Evolutionary conservation across 23 tunicate genomes (phyloP).

Genomic region (Diplosoma virens): DNA sequence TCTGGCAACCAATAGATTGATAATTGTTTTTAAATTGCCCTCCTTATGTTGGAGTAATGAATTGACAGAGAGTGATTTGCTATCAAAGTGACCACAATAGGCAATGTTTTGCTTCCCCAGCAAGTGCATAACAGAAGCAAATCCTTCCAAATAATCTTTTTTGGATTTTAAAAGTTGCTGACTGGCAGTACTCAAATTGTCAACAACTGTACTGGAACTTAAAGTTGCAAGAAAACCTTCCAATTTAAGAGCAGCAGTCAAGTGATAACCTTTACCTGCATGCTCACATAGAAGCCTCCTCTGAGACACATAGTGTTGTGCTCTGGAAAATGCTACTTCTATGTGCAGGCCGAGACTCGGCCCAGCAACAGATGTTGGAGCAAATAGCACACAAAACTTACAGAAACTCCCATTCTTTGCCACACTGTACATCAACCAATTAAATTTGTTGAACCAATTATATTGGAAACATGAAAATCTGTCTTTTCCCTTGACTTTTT

Average conservation of each 20-base stretch:
- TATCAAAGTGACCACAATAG: background rate
- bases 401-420: background rate
- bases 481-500: conserved; percentile 15
- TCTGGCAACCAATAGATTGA: conserved; percentile 8
- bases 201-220: conserved; percentile 3
- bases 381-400: conserved; percentile 14
- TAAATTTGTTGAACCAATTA: background rate
- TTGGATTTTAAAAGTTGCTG: conserved; percentile 7
- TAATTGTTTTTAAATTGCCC: background rate
- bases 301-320: conserved; percentile 6
- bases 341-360: background rate
- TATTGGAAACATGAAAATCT: conserved; percentile 14
- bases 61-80: background rate
- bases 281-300: conserved; percentile 29
- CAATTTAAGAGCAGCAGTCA: conserved; percentile 34
- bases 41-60: background rate
- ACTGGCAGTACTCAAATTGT: conserved; percentile 20
- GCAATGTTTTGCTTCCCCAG: conserved; percentile 18
- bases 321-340: conserved; percentile 8
- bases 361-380: conserved; percentile 8
- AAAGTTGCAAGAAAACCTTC: conserved; percentile 11
- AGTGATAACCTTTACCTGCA: conserved; percentile 27
- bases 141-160: conserved; percentile 26
- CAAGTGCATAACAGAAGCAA: conserved; percentile 17
- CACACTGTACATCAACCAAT: conserved; percentile 5